Percentiles rank a stretch among this genome's conserved stretches.
Evolutionary conservation across 2,797 vertebrate species (phyloP).

Genomic region (Pseudocheirus occidentalis): DNA sequence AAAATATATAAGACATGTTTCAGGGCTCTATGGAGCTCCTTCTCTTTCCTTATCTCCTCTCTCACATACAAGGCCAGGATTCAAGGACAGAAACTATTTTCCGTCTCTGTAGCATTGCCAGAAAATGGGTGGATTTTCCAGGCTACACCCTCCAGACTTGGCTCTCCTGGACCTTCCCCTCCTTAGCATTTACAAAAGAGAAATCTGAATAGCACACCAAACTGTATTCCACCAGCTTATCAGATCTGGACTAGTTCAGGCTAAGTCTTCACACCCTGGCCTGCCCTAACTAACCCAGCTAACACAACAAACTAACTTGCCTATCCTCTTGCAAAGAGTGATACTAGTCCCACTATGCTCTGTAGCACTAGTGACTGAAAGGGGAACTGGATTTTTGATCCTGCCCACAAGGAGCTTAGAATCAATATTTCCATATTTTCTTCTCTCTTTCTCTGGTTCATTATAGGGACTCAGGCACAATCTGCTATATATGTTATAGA

Average conservation of each 20-base stretch:
- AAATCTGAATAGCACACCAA: conserved; percentile 57
- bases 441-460: neutral
- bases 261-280: conserved; percentile 63
- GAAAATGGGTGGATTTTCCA: neutral
- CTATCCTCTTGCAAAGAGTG: conserved; percentile 57
- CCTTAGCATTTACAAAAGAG: neutral
- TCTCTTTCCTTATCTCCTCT: neutral
- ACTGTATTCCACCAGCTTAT: conserved; percentile 47
- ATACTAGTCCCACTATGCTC: neutral
- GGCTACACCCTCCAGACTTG: neutral
- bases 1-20: neutral
- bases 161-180: neutral
- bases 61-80: neutral
- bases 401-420: neutral
- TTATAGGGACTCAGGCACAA: neutral
- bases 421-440: neutral
- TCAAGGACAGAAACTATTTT: neutral
- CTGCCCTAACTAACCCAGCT: conserved; percentile 46
- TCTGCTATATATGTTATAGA: neutral
- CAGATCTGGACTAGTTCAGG: conserved; percentile 71
- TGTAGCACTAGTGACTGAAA: neutral
- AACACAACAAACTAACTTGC: conserved; percentile 69
- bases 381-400: neutral
- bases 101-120: neutral
- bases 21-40: neutral